These are phyloP conservation scores for Jordanella pulchra DNA, from an alignment of 2,797 vertebrate species.

Conservation along the genomic window DNA sequence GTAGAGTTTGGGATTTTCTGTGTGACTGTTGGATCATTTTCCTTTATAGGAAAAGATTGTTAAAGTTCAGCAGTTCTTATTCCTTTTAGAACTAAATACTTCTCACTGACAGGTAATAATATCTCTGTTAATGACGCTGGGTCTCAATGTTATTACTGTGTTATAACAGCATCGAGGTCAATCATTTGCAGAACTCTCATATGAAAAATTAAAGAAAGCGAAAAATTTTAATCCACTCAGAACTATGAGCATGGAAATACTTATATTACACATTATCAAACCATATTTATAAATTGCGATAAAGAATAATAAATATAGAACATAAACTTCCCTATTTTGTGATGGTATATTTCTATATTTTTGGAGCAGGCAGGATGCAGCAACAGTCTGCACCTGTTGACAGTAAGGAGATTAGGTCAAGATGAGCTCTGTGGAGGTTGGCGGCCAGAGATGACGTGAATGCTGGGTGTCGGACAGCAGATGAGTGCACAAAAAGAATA, in stretches of 20 bases:
- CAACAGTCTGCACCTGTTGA: conserved; percentile 50
- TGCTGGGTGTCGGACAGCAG: conserved; percentile 72
- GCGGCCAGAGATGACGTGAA: conserved; percentile 71
- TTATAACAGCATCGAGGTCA: conserved; percentile 28
- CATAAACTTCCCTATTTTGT: conserved; percentile 3
- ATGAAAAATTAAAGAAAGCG: conserved; percentile 3
- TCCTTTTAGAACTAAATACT: neutral
- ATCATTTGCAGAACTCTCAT: conserved; percentile 33
- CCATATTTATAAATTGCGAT: conserved; percentile 2
- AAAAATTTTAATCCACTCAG: conserved; percentile 18
- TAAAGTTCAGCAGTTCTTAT: neutral
- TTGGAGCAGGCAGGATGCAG: conserved; percentile 45
- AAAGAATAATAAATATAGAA: neutral
- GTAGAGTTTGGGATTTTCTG: conserved; percentile 23
- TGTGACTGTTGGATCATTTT: conserved; percentile 35
- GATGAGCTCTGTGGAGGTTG: conserved; percentile 43
- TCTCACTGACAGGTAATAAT: conserved; percentile 50
- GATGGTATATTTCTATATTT: neutral
- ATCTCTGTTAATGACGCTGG: conserved; percentile 55
- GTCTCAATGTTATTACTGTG: conserved; percentile 44
- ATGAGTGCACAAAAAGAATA: conserved; percentile 79
- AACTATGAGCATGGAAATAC: conserved; percentile 12
- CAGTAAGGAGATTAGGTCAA: conserved; percentile 39
- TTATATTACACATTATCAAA: conserved; percentile 8
- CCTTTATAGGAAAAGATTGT: conserved; percentile 34